These are phyloP conservation scores for Phyto melanocephala DNA, from an alignment of 2,888 invertebrate genomes.

Conservation along the genomic window DNA sequence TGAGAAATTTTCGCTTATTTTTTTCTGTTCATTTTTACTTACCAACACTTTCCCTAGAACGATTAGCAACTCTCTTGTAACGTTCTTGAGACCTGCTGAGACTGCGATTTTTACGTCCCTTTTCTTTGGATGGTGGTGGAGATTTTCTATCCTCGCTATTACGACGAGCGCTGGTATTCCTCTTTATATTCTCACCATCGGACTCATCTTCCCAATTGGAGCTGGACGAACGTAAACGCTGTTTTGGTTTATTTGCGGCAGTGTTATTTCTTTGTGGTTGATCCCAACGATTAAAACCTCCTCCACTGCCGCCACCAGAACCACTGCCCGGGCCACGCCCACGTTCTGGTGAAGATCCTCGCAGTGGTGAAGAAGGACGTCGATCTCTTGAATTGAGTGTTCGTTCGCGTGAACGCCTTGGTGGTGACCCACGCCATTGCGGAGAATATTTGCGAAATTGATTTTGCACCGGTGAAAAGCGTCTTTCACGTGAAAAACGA, in stretches of 20 bases:
- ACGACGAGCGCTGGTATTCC: constrained; percentile 29
- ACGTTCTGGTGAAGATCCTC: constrained; percentile 68
- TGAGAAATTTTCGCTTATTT: no score
- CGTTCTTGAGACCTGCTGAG: constrained; percentile 68
- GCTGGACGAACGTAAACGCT: constrained; percentile 69
- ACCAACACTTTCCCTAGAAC: constrained; percentile 52
- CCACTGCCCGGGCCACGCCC: constrained; percentile 25
- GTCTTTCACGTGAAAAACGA: constrained; percentile 72
- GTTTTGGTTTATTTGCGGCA: constrained; percentile 61
- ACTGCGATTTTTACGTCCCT: constrained; percentile 67
- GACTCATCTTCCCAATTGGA: constrained; percentile 71
- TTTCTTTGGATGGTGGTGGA: constrained; percentile 57
- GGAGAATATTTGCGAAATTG: constrained; percentile 76
- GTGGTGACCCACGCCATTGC: constrained; percentile 74
- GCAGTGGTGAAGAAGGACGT: constrained; percentile 73
- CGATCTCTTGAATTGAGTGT: constrained; percentile 66
- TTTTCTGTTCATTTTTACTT: constrained; percentile 20
- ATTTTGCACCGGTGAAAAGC: constrained; percentile 71
- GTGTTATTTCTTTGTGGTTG: constrained; percentile 62
- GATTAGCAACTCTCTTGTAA: constrained; percentile 61
- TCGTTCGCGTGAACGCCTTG: constrained; percentile 71
- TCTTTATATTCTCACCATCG: constrained; percentile 30
- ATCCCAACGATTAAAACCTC: constrained; percentile 73
- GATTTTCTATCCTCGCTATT: constrained; percentile 53
- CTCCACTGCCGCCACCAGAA: constrained; percentile 44